A percentile compares a stretch with the other conserved stretches of the same genome.
These are phyloP conservation scores for Hiodon tergisus DNA, from an alignment of 2,113 vertebrate genomes.

Conservation along the genomic window DNA sequence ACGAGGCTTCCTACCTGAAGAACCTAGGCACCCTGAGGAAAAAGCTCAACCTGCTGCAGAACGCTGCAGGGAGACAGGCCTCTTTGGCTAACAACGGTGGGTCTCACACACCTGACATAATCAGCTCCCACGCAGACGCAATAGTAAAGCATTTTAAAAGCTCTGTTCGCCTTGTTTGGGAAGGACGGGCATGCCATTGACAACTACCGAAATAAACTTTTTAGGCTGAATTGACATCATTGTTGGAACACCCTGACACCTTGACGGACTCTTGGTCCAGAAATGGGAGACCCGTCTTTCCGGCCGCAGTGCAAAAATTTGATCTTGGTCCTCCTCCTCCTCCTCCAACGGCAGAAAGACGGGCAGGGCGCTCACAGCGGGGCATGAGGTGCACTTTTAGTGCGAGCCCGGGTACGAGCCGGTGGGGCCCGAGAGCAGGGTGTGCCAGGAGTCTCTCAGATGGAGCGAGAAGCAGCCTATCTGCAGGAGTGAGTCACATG, in stretches of 20 bases:
- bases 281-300: too few species aligned
- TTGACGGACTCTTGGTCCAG: too few species aligned
- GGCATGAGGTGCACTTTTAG: conserved; percentile 73
- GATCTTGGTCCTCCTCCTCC: conserved; percentile 45
- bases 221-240: too few species aligned
- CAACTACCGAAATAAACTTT: too few species aligned
- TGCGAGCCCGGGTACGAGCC: conserved; percentile 64
- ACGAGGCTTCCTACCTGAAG: conserved; percentile 69
- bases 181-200: too few species aligned
- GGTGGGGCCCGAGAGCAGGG: conserved; percentile 62
- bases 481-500: conserved; percentile 63
- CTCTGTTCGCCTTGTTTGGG: too few species aligned
- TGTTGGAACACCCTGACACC: too few species aligned
- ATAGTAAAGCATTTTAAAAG: too few species aligned
- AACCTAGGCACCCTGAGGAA: conserved; percentile 62
- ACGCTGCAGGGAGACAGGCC: conserved; percentile 39
- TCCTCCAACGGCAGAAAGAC: conserved; percentile 60
- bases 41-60: conserved; percentile 70
- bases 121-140: neutral
- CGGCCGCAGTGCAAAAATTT: too few species aligned
- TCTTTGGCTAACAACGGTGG: conserved; percentile 53
- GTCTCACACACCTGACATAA: neutral
- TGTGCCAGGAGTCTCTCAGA: conserved; percentile 61
- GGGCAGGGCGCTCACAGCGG: conserved; percentile 54
- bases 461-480: conserved; percentile 73